A percentile compares a stretch with the other conserved stretches of the same genome.
phyloP scores from a whole-genome alignment of 2,113 vertebrate species.

The Gavia stellata region DNA sequence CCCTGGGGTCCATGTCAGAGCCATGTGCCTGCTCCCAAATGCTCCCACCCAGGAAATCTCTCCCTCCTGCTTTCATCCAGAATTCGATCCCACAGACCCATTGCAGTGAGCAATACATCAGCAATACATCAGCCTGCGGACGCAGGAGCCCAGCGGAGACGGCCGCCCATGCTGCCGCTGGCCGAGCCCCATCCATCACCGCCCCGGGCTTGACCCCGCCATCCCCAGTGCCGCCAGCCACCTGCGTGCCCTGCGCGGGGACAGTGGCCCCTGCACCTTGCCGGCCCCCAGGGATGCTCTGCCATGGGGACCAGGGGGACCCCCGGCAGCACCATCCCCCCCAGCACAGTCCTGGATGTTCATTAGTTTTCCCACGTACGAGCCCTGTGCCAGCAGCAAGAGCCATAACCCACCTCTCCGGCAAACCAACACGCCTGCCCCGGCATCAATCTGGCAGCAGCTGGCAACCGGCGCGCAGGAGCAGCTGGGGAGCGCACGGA shows the following conservation, averaged over 20 bases:
- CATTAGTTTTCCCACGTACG: background rate
- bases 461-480: background rate
- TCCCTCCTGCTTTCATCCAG: background rate
- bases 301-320: accelerated
- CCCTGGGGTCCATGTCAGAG: accelerated
- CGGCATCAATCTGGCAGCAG: background rate
- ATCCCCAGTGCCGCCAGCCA: background rate
- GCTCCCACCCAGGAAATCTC: background rate
- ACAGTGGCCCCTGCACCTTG: background rate
- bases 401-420: accelerated
- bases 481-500: background rate
- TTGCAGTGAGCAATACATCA: background rate
- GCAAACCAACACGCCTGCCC: accelerated
- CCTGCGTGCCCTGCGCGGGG: background rate
- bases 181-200: background rate
- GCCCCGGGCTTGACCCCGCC: accelerated
- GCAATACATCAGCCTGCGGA: background rate
- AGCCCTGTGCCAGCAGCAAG: accelerated
- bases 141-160: background rate
- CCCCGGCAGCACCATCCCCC: background rate
- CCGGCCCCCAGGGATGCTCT: background rate
- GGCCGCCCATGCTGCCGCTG: background rate
- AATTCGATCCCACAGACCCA: background rate
- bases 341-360: background rate
- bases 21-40: accelerated